A percentile compares a stretch with the other conserved stretches of the same genome.
Evolutionary conservation across 2,888 invertebrate genomes (phyloP).

Genomic region (Cheilosia vulpina): DNA sequence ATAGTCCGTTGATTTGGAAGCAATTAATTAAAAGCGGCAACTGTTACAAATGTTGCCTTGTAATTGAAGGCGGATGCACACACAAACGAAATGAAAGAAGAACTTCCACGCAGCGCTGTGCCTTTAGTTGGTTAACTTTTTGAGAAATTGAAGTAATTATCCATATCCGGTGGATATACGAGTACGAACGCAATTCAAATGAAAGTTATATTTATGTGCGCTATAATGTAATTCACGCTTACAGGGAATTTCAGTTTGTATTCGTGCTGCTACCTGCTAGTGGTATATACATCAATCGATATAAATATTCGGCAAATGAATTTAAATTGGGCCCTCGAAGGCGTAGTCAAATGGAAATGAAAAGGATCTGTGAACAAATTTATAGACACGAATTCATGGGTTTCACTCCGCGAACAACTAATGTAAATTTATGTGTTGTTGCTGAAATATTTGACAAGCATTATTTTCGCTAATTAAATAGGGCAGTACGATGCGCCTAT

Average conservation of each 20-base stretch:
- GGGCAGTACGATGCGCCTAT: background rate
- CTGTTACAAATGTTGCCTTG: constrained; percentile 67
- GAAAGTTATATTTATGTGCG: constrained; percentile 61
- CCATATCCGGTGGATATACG: constrained; percentile 64
- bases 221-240: constrained; percentile 40
- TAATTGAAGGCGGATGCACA: constrained; percentile 55
- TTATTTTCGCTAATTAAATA: constrained; percentile 1
- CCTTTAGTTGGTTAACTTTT: constrained; percentile 67
- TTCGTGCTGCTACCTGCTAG: background rate
- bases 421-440: constrained; percentile 30
- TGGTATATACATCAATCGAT: constrained; percentile 37
- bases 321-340: constrained; percentile 50
- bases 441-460: constrained; percentile 15
- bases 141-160: constrained; percentile 73
- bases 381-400: constrained; percentile 25
- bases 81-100: constrained; percentile 39
- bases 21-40: constrained; percentile 70
- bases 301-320: constrained; percentile 58
- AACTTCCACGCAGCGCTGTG: constrained; percentile 15
- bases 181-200: constrained; percentile 42
- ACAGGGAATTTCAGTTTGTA: constrained; percentile 23
- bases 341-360: background rate
- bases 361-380: background rate
- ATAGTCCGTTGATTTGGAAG: constrained; percentile 72
- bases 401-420: constrained; percentile 9